Conservation (phyloP, 2,797 vertebrate species). For the Capromys pilorides region DNA sequence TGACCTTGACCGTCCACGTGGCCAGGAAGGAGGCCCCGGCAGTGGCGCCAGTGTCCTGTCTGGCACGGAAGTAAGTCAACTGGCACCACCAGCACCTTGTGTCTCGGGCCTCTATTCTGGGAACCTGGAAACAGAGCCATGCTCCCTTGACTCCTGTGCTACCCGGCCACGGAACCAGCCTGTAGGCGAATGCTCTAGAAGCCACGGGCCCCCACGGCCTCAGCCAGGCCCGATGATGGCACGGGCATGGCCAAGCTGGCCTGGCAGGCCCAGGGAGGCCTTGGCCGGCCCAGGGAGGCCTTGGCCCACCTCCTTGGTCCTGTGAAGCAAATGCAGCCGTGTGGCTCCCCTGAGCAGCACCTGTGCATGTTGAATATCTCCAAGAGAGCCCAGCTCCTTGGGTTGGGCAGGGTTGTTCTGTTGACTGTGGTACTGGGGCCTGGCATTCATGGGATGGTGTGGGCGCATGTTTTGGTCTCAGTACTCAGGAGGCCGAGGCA, state of each 20-base stretch:
- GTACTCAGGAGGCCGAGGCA: background rate
- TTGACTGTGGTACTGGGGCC: background rate
- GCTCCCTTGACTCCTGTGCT: background rate
- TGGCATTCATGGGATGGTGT: no score
- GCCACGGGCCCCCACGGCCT: background rate
- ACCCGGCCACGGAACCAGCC: background rate
- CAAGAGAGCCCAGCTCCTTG: background rate
- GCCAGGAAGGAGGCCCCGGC: accelerated
- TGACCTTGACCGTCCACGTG: accelerated
- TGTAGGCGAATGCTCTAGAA: background rate
- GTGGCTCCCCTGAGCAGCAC: background rate
- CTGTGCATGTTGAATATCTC: accelerated
- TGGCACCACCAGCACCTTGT: accelerated
- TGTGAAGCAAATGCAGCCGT: accelerated
- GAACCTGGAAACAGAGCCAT: accelerated
- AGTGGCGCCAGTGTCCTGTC: accelerated
- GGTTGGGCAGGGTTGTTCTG: no score
- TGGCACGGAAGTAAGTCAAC: accelerated
- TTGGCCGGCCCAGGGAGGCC: background rate
- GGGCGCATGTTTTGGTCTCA: background rate
- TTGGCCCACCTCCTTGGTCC: background rate
- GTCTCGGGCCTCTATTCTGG: background rate
- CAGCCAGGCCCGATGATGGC: accelerated
- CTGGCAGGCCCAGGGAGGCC: background rate
- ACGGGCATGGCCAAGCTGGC: accelerated